These are phyloP conservation scores for Ameiurus melas DNA, from an alignment of 2,113 vertebrate species.

Conservation along the genomic window DNA sequence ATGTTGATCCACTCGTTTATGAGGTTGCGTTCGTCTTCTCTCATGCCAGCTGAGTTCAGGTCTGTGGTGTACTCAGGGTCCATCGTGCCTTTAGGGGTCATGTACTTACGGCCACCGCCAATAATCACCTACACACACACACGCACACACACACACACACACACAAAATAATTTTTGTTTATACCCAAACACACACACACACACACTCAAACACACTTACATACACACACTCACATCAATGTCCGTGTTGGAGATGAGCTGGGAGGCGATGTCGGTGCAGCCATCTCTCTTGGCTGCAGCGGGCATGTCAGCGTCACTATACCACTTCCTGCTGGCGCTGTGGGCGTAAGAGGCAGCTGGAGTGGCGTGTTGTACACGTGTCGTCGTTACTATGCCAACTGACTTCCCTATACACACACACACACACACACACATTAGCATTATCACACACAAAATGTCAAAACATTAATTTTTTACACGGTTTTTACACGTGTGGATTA, in stretches of 20 bases:
- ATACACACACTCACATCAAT: conserved; percentile 67
- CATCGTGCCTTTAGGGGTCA: conserved; percentile 69
- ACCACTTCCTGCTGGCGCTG: conserved; percentile 76
- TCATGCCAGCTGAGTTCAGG: conserved; percentile 57
- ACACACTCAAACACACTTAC: background rate
- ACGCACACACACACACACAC: conserved; percentile 49
- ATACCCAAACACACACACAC: background rate
- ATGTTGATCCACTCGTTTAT: conserved; percentile 69
- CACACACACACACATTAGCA: background rate
- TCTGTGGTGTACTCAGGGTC: conserved; percentile 74
- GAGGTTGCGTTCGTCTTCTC: conserved; percentile 68
- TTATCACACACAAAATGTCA: no score
- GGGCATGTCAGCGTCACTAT: conserved; percentile 75
- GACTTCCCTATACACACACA: conserved; percentile 70
- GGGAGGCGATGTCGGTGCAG: conserved; percentile 75
- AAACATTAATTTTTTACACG: no score
- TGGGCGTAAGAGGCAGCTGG: conserved; percentile 76
- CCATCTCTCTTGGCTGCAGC: conserved; percentile 60
- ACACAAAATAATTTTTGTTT: background rate
- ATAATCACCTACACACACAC: conserved; percentile 71
- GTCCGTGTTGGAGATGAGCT: conserved; percentile 73
- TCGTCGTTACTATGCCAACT: conserved; percentile 78
- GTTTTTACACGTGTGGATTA: no score
- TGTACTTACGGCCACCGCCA: conserved; percentile 76
- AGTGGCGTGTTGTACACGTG: conserved; percentile 76